Conservation (phyloP, 1,140 invertebrate genomes). For the Ceratoteleas bidentatus region DNA sequence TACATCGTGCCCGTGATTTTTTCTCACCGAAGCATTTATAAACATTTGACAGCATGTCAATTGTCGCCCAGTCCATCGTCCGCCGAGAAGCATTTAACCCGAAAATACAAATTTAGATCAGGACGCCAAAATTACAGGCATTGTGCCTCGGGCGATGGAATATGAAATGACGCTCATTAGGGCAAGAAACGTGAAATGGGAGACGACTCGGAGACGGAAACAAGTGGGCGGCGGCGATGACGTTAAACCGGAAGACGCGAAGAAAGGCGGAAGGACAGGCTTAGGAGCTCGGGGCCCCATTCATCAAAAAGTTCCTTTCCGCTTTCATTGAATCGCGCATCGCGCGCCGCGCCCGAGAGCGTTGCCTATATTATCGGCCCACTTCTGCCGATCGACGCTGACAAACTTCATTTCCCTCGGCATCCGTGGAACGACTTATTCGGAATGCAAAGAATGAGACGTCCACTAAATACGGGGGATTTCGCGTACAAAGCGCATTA, state of each 20-base stretch:
- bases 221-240: constrained; percentile 68
- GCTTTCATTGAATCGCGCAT: constrained; percentile 71
- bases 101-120: constrained; percentile 30
- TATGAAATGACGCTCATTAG: constrained; percentile 39
- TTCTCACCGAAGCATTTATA: no score
- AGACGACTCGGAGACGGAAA: constrained; percentile 55
- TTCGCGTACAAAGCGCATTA: constrained; percentile 72
- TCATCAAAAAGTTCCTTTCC: constrained; percentile 69
- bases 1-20: no score
- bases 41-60: no score
- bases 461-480: constrained; percentile 64
- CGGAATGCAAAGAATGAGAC: constrained; percentile 49
- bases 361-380: constrained; percentile 61
- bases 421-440: constrained; percentile 48
- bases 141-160: constrained; percentile 30
- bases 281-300: constrained; percentile 71
- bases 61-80: no score
- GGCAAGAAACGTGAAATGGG: constrained; percentile 36
- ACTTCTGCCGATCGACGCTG: constrained; percentile 38
- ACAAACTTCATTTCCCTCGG: constrained; percentile 61
- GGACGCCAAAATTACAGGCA: constrained; percentile 43
- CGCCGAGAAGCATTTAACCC: constrained; percentile 11
- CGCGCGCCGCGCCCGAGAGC: constrained; percentile 46
- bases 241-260: constrained; percentile 75
- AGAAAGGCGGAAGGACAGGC: constrained; percentile 74